Evolutionary conservation across 2,888 invertebrate genomes (phyloP).

Genomic region (Rotaria socialis): DNA sequence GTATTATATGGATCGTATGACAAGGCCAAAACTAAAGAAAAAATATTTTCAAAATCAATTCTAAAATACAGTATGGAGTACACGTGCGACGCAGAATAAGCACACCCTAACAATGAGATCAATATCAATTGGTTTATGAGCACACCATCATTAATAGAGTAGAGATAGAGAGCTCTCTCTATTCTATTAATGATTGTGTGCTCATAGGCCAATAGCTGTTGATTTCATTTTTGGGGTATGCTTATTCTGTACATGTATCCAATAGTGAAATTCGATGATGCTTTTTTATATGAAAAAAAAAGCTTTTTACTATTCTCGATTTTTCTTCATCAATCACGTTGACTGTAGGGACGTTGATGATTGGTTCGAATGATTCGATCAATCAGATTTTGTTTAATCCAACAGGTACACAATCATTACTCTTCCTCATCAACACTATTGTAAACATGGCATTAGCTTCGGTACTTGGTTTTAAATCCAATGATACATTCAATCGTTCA

Average conservation of each 20-base stretch:
- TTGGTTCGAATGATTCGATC: neutral
- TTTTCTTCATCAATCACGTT: neutral
- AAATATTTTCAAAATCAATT: neutral
- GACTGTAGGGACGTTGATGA: neutral
- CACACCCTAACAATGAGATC: too few species aligned
- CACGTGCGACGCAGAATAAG: too few species aligned
- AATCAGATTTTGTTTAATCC: neutral
- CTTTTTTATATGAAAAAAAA: too few species aligned
- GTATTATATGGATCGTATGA: neutral
- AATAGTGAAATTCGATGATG: too few species aligned
- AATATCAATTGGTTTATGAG: too few species aligned
- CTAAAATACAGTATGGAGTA: too few species aligned
- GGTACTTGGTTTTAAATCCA: neutral
- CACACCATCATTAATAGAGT: too few species aligned
- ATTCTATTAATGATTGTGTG: too few species aligned
- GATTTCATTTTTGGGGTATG: too few species aligned
- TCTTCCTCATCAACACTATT: neutral
- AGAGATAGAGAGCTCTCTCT: too few species aligned
- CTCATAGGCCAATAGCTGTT: too few species aligned
- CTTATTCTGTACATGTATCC: too few species aligned
- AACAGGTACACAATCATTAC: neutral
- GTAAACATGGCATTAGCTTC: neutral
- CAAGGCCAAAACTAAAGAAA: neutral
- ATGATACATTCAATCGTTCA: constrained; percentile 13
- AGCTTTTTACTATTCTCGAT: neutral